Conservation (phyloP, 1,140 invertebrate genomes). For the Theocolax elegans region DNA sequence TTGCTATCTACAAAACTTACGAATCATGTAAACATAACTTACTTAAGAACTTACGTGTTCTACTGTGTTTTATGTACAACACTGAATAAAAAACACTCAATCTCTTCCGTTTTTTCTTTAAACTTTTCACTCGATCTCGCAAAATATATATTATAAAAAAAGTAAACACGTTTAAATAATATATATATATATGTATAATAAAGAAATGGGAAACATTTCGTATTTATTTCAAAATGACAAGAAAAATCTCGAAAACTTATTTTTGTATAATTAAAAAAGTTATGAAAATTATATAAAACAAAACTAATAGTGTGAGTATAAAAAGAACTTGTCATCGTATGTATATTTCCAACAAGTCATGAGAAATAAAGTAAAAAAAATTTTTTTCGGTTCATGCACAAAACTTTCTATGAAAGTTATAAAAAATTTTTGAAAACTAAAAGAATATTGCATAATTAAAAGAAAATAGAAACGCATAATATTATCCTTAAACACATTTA, state of each 20-base stretch:
- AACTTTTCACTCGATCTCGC: constrained; percentile 10
- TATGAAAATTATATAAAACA: constrained; percentile 30
- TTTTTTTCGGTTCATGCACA: not conserved
- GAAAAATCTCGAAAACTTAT: constrained; percentile 16
- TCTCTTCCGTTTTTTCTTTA: constrained; percentile 30
- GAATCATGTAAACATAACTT: constrained; percentile 26
- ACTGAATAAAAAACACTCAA: constrained; percentile 38
- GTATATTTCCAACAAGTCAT: not conserved
- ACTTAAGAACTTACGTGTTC: constrained; percentile 28
- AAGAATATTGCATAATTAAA: not conserved
- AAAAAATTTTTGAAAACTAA: constrained; percentile 10
- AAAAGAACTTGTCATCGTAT: not conserved
- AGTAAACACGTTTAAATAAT: constrained; percentile 35
- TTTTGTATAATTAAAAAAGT: constrained; percentile 31
- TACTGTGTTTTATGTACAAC: constrained; percentile 35
- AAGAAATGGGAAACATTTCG: constrained; percentile 21
- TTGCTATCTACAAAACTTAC: constrained; percentile 41
- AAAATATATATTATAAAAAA: constrained; percentile 39
- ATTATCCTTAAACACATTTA: constrained; percentile 30
- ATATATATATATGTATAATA: too few relatives aligned
- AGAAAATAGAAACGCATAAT: constrained; percentile 24
- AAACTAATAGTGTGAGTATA: constrained; percentile 18
- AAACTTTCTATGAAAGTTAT: constrained; percentile 8
- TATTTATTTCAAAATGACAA: constrained; percentile 27
- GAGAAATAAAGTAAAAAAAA: constrained; percentile 4